Base-by-base conservation (phyloP, 2,888 invertebrate species). In the Oscheius sp. region DNA sequence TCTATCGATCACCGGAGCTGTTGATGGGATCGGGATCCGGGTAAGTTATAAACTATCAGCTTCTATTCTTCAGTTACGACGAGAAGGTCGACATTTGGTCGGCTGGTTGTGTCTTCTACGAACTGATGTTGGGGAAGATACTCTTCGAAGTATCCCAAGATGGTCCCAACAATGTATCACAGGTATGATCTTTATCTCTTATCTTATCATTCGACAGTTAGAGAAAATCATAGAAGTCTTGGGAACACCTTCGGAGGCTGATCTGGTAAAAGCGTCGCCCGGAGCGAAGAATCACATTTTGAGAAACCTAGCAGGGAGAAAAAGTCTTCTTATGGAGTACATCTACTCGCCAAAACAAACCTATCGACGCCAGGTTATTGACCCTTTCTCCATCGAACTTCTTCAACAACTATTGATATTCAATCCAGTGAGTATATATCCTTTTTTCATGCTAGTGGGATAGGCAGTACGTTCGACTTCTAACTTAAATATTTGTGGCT, bases 61-160 rank as follows among this genome's bases (percentile, higher is more conserved):
- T 20, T 56, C 20, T n/a, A 3, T n/a, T 6, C 24, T 8, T 22
- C 83, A 95, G 96, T 87, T 98, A 98, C 89, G 92, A 94, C 8
- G 93, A 93, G 8, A 94, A 95, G 4, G 94, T 98, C 51, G 97
- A 98, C 87, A 94, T 98, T 64, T 98, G 97, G 98, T 95, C 95
- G 47, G 96, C 98, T 49, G 98, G 98, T 49, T 98, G 98, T 88
- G 98, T 98, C 87, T 97, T 98, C 87, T 97, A 96, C 38, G 98
- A 98, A 87, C 90, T 98, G 70, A 90, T 98, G 56, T 94, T 95
- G 68, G 90, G 97, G 75, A 90, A 96, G 83, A 98, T 98, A 82
- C 90, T 98, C 78, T 98, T 98, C 90, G 96, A 96, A 89, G n/a
- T n/a, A n/a, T 97, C 96, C 45, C 94, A 95, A 88, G 95, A 20